Evolutionary conservation across 2,888 invertebrate genomes (phyloP).

Genomic region (Zelleria hepariella): DNA sequence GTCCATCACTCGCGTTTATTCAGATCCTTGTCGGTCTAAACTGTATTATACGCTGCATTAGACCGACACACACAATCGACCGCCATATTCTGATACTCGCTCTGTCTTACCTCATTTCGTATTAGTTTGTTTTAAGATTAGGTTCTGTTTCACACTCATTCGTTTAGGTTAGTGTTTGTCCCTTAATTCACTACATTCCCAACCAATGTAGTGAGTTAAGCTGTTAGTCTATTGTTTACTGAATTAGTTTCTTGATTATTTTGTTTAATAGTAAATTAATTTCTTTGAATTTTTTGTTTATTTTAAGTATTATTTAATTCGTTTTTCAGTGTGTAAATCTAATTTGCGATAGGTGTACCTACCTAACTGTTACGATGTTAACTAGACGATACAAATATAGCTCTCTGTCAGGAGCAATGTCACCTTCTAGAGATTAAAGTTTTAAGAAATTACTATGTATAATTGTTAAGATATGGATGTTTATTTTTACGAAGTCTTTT

Average conservation of each 20-base stretch:
- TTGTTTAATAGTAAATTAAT: too few relatives aligned
- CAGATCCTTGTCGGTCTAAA: too few relatives aligned
- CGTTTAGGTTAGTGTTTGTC: constrained; percentile 7
- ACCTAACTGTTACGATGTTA: neutral
- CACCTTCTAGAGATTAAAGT: constrained; percentile 48
- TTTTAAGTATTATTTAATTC: neutral
- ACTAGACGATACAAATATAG: constrained; percentile 39
- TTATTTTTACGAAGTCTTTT: constrained; percentile 30
- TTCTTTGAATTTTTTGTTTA: neutral
- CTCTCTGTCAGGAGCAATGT: constrained; percentile 29
- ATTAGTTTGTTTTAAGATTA: neutral
- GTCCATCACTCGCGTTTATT: too few relatives aligned
- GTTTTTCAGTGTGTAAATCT: neutral
- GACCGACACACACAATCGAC: constrained; percentile 5
- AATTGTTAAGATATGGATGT: constrained; percentile 14
- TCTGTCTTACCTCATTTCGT: constrained; percentile 12
- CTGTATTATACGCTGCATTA: neutral
- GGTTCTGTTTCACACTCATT: neutral
- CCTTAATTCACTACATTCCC: constrained; percentile 32
- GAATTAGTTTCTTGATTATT: neutral
- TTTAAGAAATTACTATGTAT: neutral
- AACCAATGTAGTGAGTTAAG: constrained; percentile 38
- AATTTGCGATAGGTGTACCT: neutral
- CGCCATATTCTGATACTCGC: constrained; percentile 32
- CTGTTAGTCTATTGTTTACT: neutral